Conservation (phyloP, 2,888 invertebrate species). For the Acronicta leporina region DNA sequence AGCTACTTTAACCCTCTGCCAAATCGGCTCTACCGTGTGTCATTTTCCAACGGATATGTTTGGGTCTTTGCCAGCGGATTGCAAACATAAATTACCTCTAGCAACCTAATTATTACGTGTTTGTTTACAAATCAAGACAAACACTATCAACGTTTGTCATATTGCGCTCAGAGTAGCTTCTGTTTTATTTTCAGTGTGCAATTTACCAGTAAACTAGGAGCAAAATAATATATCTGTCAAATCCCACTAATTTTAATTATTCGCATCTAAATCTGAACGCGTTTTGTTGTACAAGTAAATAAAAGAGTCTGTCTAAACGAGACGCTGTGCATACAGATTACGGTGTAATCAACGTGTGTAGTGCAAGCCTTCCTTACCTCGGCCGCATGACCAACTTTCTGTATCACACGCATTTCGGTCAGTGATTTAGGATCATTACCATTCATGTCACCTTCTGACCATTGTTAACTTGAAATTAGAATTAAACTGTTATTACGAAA, state of each 20-base stretch:
- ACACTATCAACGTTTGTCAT: constrained; percentile 19
- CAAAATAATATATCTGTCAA: too few relatives aligned
- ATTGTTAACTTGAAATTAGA: constrained; percentile 67
- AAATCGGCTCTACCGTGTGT: constrained; percentile 69
- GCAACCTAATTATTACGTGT: constrained; percentile 61
- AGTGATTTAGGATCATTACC: constrained; percentile 78
- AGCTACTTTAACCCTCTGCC: constrained; percentile 64
- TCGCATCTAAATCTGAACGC: constrained; percentile 9
- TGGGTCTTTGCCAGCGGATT: constrained; percentile 68
- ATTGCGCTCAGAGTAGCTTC: constrained; percentile 8
- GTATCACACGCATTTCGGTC: constrained; percentile 71
- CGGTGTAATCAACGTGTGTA: constrained; percentile 64
- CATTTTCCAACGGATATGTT: constrained; percentile 66
- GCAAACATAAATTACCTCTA: constrained; percentile 62
- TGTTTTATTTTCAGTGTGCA: constrained; percentile 4
- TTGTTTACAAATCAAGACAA: constrained; percentile 41
- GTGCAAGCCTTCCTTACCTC: constrained; percentile 68
- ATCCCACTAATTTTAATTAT: constrained; percentile 1
- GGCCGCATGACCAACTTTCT: constrained; percentile 80
- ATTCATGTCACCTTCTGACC: constrained; percentile 70
- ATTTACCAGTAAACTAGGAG: constrained; percentile 1
- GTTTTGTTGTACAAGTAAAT: constrained; percentile 20
- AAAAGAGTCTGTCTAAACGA: constrained; percentile 48
- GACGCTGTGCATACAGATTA: constrained; percentile 70
- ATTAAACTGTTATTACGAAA: constrained; percentile 66